Evolutionary conservation across 2,113 vertebrate genomes (phyloP), one percentile per base, ranked within the genome.

Genomic region (Psittacula cyanocephala): DNA sequence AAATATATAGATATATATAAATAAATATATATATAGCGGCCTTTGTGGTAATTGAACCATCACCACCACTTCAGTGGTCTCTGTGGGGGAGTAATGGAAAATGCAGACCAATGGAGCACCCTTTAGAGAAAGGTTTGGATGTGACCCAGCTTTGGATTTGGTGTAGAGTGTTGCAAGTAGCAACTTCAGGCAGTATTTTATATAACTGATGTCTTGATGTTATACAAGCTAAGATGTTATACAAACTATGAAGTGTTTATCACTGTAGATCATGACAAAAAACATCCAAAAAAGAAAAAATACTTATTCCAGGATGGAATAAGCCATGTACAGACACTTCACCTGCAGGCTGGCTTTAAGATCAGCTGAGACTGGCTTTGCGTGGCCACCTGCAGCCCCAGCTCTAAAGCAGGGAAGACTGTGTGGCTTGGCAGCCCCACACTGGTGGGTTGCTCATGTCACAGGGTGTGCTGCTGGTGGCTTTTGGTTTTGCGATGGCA

Each of bases 401-500:
- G 68, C 68, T 83, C 17, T 64, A 62, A 68, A 27, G 49, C 44
- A 28, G 55, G 29, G 55, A 16, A 68, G 71, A 67, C 52, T 33
- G 24, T 49, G 70, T 71, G 70, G 50, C 31, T 35, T 59, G 37
- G 71, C 67, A 90, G 79, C 18, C 25, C 37, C n/a, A 3, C 0
- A 0, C 53, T 27, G 33, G 17, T 0, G 2, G 10, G 39, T 59
- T 43, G 22, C 7, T 78, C 19, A 3, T 33, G n/a, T 50, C 0
- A 0, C 22, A 33, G 50, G 31, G 35, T 76, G 57, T 71, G 57
- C 43, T 46, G 47, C 10, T 69, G 63, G 33, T 37, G 79, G n/a
- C 12, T 91, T 71, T 63, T 71, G 47, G 8, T 14, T 94, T 80
- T 91, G 47, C 27, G 49, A 22, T 11, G 16, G 18, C 44, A 71